Conservation (phyloP, 2,797 vertebrate genomes). For the Spizella passerina region DNA sequence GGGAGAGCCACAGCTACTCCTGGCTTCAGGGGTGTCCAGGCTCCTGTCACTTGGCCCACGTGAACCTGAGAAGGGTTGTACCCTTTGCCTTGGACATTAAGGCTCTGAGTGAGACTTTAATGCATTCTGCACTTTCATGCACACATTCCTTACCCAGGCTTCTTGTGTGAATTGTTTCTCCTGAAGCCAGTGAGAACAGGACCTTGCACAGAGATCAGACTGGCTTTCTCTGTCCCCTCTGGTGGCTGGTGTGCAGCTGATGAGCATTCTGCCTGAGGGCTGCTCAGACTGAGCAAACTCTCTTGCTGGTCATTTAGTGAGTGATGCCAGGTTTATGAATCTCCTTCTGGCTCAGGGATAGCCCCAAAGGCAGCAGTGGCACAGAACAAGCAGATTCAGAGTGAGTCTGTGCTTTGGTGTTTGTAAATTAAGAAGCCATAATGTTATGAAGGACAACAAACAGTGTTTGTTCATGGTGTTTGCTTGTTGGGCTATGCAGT, state of each 20-base stretch:
- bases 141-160: not conserved
- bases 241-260: not conserved
- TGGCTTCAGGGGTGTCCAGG: not conserved
- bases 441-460: not conserved
- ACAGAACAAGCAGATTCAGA: not conserved
- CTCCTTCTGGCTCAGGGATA: not conserved
- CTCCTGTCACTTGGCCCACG: not conserved
- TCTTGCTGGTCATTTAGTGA: not conserved
- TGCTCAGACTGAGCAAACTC: not conserved
- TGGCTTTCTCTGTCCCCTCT: not conserved
- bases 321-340: not conserved
- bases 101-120: not conserved
- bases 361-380: not conserved
- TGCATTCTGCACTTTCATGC: constrained; percentile 36
- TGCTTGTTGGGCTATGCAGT: not conserved
- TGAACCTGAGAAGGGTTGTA: not conserved
- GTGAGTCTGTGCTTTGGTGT: not conserved
- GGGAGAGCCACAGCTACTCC: not conserved
- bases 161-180: not conserved
- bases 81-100: not conserved
- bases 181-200: not conserved
- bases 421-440: not conserved
- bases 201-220: not conserved
- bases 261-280: not conserved
- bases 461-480: accelerated